Evolutionary conservation across 2,888 invertebrate genomes (phyloP), one percentile per base, ranked within the genome.

Genomic region (Therioaphis trifolii): DNA sequence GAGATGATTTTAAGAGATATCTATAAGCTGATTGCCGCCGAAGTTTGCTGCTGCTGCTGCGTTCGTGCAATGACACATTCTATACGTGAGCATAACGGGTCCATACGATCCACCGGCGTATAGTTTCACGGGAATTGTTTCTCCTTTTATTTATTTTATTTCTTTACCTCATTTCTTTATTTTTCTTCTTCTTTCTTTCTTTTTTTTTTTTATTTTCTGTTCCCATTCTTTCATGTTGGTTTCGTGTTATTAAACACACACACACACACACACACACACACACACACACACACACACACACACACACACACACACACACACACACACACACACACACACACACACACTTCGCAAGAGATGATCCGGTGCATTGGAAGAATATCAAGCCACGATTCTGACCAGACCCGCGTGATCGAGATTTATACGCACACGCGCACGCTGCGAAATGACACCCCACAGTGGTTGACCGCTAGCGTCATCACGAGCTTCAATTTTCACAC

Each of bases 321-420:
- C 40, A 77, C 77, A 49, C 52, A 68, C 40, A 21, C n/a, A n/a
- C n/a, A n/a, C n/a, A n/a, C n/a, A 69, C 43, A 43, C 43, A 43
- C 21, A 46, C n/a, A 3, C 27, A 24, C 15, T 49, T 14, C 46
- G 63, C 77, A 14, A 40, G 69, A 79, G 80, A 80, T 71, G 61
- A 72, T 72, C 71, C 80, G 80, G 80, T 43, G 18, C 63, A 72
- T 63, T 46, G 58, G 82, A 74, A 55, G 43, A 79, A 69, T 79
- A 82, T 82, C 82, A 82, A 82, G 82, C 82, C 82, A 82, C 82
- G 82, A 82, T 74, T 74, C 82, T 82, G 82, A 82, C 82, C 82
- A 21, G 74, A 80, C 80, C 80, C 63, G 82, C 82, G 74, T 82
- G 82, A 82, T 82, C 82, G 82, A 82, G 82, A 82, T 82, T 82